These are phyloP conservation scores for Theristicus caerulescens DNA, from an alignment of 2,113 vertebrate species.

Conservation along the genomic window DNA sequence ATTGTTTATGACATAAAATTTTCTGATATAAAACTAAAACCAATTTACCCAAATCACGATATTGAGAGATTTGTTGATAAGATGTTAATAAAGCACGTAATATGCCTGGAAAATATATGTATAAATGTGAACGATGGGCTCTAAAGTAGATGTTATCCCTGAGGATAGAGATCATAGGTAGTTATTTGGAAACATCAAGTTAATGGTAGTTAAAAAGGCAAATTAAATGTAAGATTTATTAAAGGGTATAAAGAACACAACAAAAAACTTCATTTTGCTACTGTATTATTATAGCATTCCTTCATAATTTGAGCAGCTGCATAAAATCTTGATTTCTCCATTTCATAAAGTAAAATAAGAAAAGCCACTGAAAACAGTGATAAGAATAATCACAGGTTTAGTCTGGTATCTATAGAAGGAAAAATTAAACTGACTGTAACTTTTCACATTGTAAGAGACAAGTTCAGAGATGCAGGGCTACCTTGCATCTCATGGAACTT, in stretches of 20 bases:
- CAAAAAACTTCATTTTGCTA: not conserved
- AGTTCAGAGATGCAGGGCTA: not conserved
- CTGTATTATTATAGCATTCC: not conserved
- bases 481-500: not conserved
- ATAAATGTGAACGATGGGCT: not conserved
- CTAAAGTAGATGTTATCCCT: not conserved
- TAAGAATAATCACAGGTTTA: not conserved
- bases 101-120: not conserved
- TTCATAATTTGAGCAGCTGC: not conserved
- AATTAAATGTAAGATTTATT: not conserved
- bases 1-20: not conserved
- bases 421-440: not conserved
- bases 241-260: not conserved
- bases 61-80: not conserved
- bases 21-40: not conserved
- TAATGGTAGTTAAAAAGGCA: not conserved
- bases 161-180: not conserved
- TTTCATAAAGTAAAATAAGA: not conserved
- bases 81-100: not conserved
- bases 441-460: not conserved
- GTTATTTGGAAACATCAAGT: not conserved
- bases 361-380: not conserved
- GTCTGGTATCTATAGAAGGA: not conserved
- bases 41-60: not conserved
- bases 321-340: not conserved